A percentile compares a stretch with the other conserved stretches of the same genome.
phyloP scores from a whole-genome alignment of 2,888 invertebrate species.

The Rhimphoctona megacephalus region DNA sequence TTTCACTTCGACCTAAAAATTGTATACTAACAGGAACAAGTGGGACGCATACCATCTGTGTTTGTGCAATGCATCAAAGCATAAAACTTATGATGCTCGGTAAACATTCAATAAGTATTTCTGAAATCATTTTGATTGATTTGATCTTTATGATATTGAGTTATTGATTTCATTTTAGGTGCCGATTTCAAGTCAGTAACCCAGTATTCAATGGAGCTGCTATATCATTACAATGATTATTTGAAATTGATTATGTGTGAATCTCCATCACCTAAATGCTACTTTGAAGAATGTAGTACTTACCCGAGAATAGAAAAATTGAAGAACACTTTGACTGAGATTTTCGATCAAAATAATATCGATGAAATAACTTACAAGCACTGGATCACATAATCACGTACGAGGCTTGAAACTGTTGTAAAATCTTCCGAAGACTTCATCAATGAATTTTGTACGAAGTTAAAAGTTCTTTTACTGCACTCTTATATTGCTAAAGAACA shows the following conservation, averaged over 20 bases:
- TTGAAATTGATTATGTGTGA: not conserved
- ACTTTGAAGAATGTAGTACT: slow-evolving; percentile 40
- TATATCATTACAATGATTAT: slow-evolving; percentile 7
- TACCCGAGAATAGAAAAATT: slow-evolving; percentile 34
- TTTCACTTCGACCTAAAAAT: not conserved
- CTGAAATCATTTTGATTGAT: too few relatives aligned
- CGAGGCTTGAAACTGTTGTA: slow-evolving; percentile 26
- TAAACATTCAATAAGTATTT: not conserved
- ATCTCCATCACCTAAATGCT: slow-evolving; percentile 13
- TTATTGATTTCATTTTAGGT: not conserved
- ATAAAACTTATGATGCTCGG: too few relatives aligned
- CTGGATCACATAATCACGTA: slow-evolving; percentile 49
- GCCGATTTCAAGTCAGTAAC: not conserved
- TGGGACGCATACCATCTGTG: too few relatives aligned
- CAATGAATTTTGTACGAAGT: slow-evolving; percentile 35
- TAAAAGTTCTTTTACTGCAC: not conserved
- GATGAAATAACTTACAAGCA: slow-evolving; percentile 42
- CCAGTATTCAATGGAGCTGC: not conserved
- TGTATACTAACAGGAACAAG: too few relatives aligned
- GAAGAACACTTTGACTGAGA: not conserved
- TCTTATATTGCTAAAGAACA: slow-evolving; percentile 6
- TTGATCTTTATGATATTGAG: too few relatives aligned
- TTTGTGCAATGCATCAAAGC: too few relatives aligned
- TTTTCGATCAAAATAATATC: slow-evolving; percentile 21
- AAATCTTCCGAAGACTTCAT: slow-evolving; percentile 45